Percentiles rank a stretch among this genome's conserved stretches.
Conservation (phyloP, 2,797 vertebrate species). For the Lagocephalus sceleratus region DNA sequence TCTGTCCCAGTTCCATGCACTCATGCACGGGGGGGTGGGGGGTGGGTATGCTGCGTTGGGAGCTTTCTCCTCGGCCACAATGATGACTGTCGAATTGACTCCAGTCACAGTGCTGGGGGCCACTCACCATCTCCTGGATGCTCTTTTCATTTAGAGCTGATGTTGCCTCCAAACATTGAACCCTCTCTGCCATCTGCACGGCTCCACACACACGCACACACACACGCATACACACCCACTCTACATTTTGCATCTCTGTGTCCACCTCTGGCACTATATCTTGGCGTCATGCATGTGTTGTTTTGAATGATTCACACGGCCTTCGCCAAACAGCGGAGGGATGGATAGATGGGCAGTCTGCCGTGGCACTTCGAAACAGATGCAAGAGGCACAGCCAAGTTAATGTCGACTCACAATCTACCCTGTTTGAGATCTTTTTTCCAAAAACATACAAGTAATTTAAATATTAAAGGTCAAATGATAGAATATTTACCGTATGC, state of each 20-base stretch:
- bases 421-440: too few species aligned
- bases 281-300: slow-evolving; percentile 57
- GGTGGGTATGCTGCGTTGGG: too few species aligned
- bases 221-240: slow-evolving; percentile 34
- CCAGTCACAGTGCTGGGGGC: slow-evolving; percentile 81
- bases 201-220: slow-evolving; percentile 34
- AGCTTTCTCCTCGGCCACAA: slow-evolving; percentile 80
- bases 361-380: too few species aligned
- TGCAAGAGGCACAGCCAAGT: slow-evolving; percentile 53
- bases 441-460: too few species aligned
- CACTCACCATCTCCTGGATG: slow-evolving; percentile 74
- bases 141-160: slow-evolving; percentile 58
- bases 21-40: slow-evolving; percentile 69
- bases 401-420: slow-evolving; percentile 6
- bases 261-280: slow-evolving; percentile 56
- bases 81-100: slow-evolving; percentile 87
- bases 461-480: too few species aligned
- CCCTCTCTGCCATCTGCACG: slow-evolving; percentile 45
- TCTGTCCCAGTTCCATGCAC: slow-evolving; percentile 81
- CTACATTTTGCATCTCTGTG: slow-evolving; percentile 57
- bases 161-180: slow-evolving; percentile 72
- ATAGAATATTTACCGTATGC: too few species aligned
- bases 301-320: slow-evolving; percentile 63
- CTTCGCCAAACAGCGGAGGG: slow-evolving; percentile 43
- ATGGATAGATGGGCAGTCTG: too few species aligned